Base-by-base conservation (phyloP, 2,113 vertebrate genomes). In the Pipa parva region DNA sequence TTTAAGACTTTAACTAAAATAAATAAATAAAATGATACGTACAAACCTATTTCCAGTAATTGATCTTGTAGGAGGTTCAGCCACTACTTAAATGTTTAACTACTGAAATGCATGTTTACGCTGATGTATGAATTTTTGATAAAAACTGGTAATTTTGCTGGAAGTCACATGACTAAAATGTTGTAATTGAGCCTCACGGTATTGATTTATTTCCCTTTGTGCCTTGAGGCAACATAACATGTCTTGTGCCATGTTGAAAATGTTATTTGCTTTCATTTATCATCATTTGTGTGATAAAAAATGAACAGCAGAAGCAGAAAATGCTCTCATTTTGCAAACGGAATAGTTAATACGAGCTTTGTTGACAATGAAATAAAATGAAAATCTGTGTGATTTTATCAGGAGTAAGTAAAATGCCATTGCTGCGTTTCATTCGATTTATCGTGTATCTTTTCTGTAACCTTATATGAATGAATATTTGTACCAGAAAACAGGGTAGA, bases 141-240 rank as follows among this genome's bases (percentile, higher is more conserved):
- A 75, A 67, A 78, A 76, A 63, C 48, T 49, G 33, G 49, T 66
- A 46, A 21, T 60, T 77, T 87, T 82, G 62, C 83, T 82, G 71
- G 81, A 84, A 89, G 81, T 84, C 81, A 86, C 78, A 76, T 87
- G 83, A 87, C 77, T 78, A 85, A 85, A 83, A 80, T 87, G 83
- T 86, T 89, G 87, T 85, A 90, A 88, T 84, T 87, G 87, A 90
- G 82, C 85, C 15, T 84, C 75, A 71, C 74, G 36, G 62, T 82
- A 89, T 89, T 84, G 86, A 91, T 92, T 88, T 80, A 72, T 66
- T 75, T 64, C 72, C 71, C 74, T 72, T 73, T 74, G 20, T 69
- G 42, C 65, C 59, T 84, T 77, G 79, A 72, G 84, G 77, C 81
- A 72, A 80, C 82, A 76, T 71, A 83, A 75, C 78, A 78, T 56